Conservation (phyloP, 2,888 invertebrate species). For the Tetranychus truncatus region DNA sequence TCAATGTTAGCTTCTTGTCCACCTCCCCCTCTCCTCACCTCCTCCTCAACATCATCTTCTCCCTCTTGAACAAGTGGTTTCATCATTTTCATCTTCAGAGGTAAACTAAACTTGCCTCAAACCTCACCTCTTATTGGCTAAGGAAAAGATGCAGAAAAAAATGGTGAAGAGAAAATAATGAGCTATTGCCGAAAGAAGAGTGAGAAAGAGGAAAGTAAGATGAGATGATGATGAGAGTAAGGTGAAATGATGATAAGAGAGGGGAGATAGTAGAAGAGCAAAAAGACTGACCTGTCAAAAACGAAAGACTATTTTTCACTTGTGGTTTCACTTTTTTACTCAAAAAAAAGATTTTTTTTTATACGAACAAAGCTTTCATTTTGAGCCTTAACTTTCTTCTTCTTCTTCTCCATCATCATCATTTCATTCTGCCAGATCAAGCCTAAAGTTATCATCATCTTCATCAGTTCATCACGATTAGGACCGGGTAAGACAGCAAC, state of each 20-base stretch:
- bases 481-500: no score
- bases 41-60: background rate
- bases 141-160: background rate
- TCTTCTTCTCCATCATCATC: background rate
- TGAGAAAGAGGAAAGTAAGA: background rate
- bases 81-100: background rate
- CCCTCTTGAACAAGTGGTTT: background rate
- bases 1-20: background rate
- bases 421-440: background rate
- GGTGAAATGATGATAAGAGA: background rate
- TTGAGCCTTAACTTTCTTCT: background rate
- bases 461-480: no score
- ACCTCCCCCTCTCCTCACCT: background rate
- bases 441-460: no score
- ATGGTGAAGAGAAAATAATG: background rate
- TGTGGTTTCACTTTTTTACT: background rate
- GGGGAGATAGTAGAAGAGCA: background rate
- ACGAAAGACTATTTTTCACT: conserved; percentile 1
- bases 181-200: background rate
- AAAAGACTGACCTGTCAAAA: background rate
- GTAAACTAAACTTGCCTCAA: background rate
- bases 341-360: background rate
- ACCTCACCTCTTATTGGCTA: background rate
- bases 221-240: background rate
- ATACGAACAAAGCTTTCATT: background rate